Percentiles rank a stretch among this genome's conserved stretches.
phyloP scores from a whole-genome alignment of 2,888 invertebrate species.

The Cryptophagus acutangulus region DNA sequence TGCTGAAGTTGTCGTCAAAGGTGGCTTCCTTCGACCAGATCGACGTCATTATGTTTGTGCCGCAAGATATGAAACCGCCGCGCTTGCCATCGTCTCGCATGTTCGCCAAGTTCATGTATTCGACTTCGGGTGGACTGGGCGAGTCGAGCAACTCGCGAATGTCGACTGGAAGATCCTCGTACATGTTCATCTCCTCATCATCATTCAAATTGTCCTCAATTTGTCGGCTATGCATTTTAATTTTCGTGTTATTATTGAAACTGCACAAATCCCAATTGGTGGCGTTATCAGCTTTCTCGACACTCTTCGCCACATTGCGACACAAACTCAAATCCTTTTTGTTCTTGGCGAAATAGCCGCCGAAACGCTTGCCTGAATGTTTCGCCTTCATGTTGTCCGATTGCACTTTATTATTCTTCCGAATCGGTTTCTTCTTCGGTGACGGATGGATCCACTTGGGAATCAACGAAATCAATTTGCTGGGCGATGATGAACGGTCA shows the following conservation, averaged over 20 bases:
- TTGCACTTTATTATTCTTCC: conserved; percentile 29
- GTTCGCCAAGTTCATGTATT: conserved; percentile 39
- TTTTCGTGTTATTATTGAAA: conserved; percentile 38
- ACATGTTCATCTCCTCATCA: conserved; percentile 47
- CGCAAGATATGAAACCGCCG: conserved; percentile 46
- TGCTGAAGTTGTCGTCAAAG: conserved; percentile 25
- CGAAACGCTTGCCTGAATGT: conserved; percentile 12
- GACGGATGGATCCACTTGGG: conserved; percentile 36
- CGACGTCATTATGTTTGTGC: conserved; percentile 52
- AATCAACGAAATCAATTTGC: conserved; percentile 32
- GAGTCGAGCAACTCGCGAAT: conserved; percentile 57
- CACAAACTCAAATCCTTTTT: conserved; percentile 8
- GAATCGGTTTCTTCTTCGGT: conserved; percentile 25
- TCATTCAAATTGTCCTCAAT: background rate
- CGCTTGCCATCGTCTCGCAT: conserved; percentile 34
- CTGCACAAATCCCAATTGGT: conserved; percentile 55
- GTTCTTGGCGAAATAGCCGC: no score
- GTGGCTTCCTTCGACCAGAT: conserved; percentile 50
- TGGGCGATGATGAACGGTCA: conserved; percentile 26
- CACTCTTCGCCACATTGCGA: conserved; percentile 24
- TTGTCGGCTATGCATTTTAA: background rate
- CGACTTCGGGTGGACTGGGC: conserved; percentile 48
- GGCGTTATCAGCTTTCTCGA: conserved; percentile 42
- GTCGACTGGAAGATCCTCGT: conserved; percentile 59
- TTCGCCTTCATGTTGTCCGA: conserved; percentile 20